phyloP scores from a whole-genome alignment of 1,140 invertebrate genomes.

The Thaumatotibia leucotreta region DNA sequence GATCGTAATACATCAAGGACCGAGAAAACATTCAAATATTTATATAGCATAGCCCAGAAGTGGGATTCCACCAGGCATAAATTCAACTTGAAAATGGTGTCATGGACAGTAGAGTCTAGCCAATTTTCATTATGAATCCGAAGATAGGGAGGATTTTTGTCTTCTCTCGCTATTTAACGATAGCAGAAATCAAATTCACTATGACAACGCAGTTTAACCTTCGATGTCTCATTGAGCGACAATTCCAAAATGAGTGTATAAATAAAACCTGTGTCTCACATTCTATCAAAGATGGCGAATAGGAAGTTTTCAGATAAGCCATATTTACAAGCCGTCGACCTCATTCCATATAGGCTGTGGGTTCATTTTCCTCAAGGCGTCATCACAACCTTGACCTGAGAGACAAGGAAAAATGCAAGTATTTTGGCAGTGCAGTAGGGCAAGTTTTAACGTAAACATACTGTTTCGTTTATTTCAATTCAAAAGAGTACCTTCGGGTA shows the following conservation, averaged over 20 bases:
- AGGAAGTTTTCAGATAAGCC: not conserved
- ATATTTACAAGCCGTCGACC: not conserved
- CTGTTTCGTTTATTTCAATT: not conserved
- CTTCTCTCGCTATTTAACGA: too few relatives aligned
- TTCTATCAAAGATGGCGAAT: not conserved
- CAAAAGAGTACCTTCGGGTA: too few relatives aligned
- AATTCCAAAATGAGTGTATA: not conserved
- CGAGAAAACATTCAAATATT: too few relatives aligned
- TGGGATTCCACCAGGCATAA: too few relatives aligned
- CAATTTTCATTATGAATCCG: too few relatives aligned
- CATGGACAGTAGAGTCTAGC: too few relatives aligned
- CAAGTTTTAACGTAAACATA: not conserved
- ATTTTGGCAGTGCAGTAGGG: not conserved
- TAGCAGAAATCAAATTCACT: too few relatives aligned
- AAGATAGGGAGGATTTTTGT: too few relatives aligned
- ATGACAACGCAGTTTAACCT: too few relatives aligned
- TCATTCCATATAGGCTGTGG: not conserved
- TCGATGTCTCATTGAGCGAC: not conserved
- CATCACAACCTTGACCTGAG: not conserved
- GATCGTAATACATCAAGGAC: too few relatives aligned
- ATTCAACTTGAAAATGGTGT: too few relatives aligned
- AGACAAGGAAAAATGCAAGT: not conserved
- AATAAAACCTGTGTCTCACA: not conserved
- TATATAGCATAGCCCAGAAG: too few relatives aligned
- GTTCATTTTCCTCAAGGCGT: constrained; percentile 6